phyloP scores from a whole-genome alignment of 2,113 vertebrate species.

The Dasyurus viverrinus region DNA sequence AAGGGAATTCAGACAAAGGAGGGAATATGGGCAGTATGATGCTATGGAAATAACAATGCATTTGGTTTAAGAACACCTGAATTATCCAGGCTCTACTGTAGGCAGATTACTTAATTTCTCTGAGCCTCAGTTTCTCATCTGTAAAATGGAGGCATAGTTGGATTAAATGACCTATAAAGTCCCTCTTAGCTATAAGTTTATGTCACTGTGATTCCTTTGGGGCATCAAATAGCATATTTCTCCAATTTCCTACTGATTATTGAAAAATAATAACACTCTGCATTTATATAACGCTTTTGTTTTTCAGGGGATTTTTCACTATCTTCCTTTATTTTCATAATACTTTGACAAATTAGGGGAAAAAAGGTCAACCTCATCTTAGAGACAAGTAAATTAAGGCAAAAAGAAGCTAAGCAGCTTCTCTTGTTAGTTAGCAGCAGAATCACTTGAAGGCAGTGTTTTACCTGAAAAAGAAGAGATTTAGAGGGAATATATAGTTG shows the following conservation, averaged over 20 bases:
- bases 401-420: not conserved
- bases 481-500: no score
- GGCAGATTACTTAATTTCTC: not conserved
- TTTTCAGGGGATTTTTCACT: not conserved
- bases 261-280: not conserved
- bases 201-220: no score
- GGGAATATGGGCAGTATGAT: no score
- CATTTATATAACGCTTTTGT: not conserved
- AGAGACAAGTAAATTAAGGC: constrained; percentile 6
- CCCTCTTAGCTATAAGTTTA: no score
- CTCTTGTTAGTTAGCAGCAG: not conserved
- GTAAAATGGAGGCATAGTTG: not conserved
- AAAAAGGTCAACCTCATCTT: constrained; percentile 12
- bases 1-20: no score
- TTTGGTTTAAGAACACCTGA: no score
- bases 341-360: not conserved
- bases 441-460: not conserved
- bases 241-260: not conserved
- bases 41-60: no score
- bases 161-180: no score
- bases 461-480: no score
- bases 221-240: not conserved
- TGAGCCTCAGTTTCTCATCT: not conserved
- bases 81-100: not conserved
- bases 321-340: constrained; percentile 6